Evolutionary conservation across 2,797 vertebrate genomes (phyloP), one percentile per base, ranked within the genome.

Genomic region (Heterohyrax brucei): DNA sequence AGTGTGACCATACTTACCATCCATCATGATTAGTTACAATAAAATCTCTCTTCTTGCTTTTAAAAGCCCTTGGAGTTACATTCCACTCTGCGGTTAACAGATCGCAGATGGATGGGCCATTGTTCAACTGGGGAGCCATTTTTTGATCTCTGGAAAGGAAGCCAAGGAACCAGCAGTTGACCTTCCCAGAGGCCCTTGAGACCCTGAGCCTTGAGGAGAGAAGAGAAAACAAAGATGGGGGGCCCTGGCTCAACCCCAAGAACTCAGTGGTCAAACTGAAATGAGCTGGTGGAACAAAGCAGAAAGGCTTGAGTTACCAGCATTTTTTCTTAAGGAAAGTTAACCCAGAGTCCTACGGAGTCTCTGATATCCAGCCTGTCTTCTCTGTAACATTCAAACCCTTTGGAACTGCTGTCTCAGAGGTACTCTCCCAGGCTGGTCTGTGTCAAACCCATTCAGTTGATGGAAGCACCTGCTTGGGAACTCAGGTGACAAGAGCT

Each of bases 1-100:
- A 61, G 92, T 95, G 96, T 97, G 97, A 97, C 98, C 97, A 96
- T 86, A 97, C 94, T 98, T 96, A 92, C 92, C 96, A 98, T 98
- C 97, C 96, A 98, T 98, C 98, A 98, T 94, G 96, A 96, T 95
- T 97, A 98, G 97, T 97, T 98, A 98, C 97, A 98, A 98, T 97
- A 98, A 98, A 98, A 97, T 98, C 97, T 97, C 97, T 97, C 97
- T 93, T 96, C 66, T 89, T 97, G 96, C 98, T 98, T 97, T 97
- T 97, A 98, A 98, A 98, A 98, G 98, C 97, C 95, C 93, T 98
- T 94, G 70, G 97, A 96, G 96, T 98, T 98, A 97, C 97, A 96
- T 98, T 98, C 97, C 97, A 97, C 98, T 97, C 96, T 97, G 96
- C 97, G 89, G 98, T 95, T 98, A 97, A 98, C 96, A 50, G 92